These are phyloP conservation scores for Cataglyphis rosenhaueri DNA, from an alignment of 2,888 invertebrate genomes.

Conservation along the genomic window DNA sequence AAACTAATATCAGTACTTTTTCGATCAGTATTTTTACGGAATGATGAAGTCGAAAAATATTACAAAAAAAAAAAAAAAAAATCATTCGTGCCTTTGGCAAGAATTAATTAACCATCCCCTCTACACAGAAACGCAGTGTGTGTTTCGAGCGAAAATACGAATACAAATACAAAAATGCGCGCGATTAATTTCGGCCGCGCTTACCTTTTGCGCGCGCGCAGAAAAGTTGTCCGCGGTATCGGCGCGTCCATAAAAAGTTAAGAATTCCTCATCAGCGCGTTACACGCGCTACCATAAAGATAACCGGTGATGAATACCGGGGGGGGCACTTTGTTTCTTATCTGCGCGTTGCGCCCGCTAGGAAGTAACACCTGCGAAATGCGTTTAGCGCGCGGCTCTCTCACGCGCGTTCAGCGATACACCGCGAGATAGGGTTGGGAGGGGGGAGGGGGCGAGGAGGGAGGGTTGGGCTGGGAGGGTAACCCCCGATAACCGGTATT, in stretches of 20 bases:
- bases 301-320: slow-evolving; percentile 62
- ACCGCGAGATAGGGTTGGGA: slow-evolving; percentile 53
- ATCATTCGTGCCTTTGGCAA: background rate
- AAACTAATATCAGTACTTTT: slow-evolving; percentile 1
- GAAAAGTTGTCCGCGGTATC: slow-evolving; percentile 34
- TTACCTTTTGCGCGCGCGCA: background rate
- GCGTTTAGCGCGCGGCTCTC: slow-evolving; percentile 49
- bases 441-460: background rate
- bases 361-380: slow-evolving; percentile 72
- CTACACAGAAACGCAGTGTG: background rate
- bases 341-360: slow-evolving; percentile 55
- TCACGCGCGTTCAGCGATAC: slow-evolving; percentile 66
- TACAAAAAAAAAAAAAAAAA: slow-evolving; percentile 10
- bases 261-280: slow-evolving; percentile 67
- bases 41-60: background rate
- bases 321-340: slow-evolving; percentile 61
- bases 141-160: background rate
- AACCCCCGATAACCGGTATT: slow-evolving; percentile 38
- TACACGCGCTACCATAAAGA: slow-evolving; percentile 63
- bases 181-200: slow-evolving; percentile 26
- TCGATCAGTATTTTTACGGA: background rate
- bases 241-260: slow-evolving; percentile 56
- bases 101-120: background rate
- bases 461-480: background rate
- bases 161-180: background rate